Evolutionary conservation across 2,888 invertebrate genomes (phyloP).

Genomic region (Sinopyrophorus schimmeli): DNA sequence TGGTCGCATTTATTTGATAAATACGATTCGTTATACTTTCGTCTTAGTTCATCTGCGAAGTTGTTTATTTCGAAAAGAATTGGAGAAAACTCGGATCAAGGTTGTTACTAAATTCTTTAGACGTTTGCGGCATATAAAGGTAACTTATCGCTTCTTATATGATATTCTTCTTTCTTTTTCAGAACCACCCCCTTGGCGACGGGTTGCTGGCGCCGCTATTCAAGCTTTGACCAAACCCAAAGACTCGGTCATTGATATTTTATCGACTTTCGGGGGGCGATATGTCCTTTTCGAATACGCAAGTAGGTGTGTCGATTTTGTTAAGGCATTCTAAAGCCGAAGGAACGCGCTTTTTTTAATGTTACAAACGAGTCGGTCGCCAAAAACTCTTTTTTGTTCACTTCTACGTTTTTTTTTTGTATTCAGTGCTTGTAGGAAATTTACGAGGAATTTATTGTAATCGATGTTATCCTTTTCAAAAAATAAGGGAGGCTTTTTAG

Average conservation of each 20-base stretch:
- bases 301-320: slow-evolving; percentile 28
- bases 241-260: slow-evolving; percentile 29
- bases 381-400: no score
- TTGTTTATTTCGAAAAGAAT: slow-evolving; percentile 22
- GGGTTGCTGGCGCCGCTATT: slow-evolving; percentile 28
- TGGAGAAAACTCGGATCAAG: slow-evolving; percentile 15
- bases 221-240: slow-evolving; percentile 28
- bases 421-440: no score
- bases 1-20: slow-evolving; percentile 24
- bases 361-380: slow-evolving; percentile 15
- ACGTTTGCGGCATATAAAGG: slow-evolving; percentile 19
- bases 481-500: no score
- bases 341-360: slow-evolving; percentile 7
- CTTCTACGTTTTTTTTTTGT: slow-evolving; percentile 10
- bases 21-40: slow-evolving; percentile 10
- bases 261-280: slow-evolving; percentile 21
- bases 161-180: slow-evolving; percentile 23
- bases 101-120: slow-evolving; percentile 24
- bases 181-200: slow-evolving; percentile 12
- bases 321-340: slow-evolving; percentile 12
- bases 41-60: slow-evolving; percentile 11
- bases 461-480: no score
- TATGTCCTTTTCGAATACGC: slow-evolving; percentile 21
- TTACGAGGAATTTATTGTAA: no score
- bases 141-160: slow-evolving; percentile 13